Evolutionary conservation across 2,113 vertebrate species (phyloP).

Genomic region (Chaetura pelagica): DNA sequence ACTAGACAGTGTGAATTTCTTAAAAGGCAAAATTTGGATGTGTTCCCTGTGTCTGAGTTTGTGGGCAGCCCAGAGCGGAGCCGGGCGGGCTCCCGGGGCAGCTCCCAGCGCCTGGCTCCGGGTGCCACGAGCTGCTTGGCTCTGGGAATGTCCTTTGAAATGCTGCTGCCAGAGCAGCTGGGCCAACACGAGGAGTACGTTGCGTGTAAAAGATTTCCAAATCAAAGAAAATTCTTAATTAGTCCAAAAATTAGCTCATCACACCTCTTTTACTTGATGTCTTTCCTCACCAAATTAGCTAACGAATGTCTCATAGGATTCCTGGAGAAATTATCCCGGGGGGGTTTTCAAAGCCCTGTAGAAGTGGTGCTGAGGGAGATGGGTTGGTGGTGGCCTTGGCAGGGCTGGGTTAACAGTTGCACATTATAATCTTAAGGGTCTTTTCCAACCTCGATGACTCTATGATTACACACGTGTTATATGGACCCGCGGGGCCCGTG

Average conservation of each 20-base stretch:
- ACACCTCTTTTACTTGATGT: neutral
- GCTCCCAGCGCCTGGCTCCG: neutral
- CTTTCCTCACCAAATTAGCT: neutral
- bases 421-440: too few species aligned
- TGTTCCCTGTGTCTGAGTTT: rapidly evolving
- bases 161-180: neutral
- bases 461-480: too few species aligned
- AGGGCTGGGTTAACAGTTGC: too few species aligned
- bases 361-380: too few species aligned
- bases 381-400: too few species aligned
- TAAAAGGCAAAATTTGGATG: neutral
- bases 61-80: neutral
- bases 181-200: neutral
- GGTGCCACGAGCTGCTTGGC: neutral
- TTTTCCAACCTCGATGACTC: too few species aligned
- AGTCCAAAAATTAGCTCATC: neutral
- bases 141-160: neutral
- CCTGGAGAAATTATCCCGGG: too few species aligned
- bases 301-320: rapidly evolving
- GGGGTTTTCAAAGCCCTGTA: too few species aligned
- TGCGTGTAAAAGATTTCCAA: neutral
- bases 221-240: neutral
- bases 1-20: neutral
- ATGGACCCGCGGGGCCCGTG: too few species aligned
- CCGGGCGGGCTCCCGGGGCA: neutral